Base-by-base conservation (phyloP, 2,888 invertebrate genomes). In the Rhodophaea formosa region DNA sequence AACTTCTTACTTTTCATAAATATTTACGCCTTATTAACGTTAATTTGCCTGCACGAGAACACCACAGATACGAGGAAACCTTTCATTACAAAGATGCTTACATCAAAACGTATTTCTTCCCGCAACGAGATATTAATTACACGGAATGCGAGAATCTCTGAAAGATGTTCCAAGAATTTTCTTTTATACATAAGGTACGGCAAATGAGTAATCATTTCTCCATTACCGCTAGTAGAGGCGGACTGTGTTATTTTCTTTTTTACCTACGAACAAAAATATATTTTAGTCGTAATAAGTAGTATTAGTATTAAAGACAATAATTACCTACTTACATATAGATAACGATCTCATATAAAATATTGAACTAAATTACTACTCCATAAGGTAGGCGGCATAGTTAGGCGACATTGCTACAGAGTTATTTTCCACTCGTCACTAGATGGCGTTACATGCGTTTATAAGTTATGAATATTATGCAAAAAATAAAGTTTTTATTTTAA, bases 141-240 rank as follows among this genome's bases (percentile, higher is more conserved):
- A 42, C 29, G 56, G 14, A 49, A 56, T 30, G 56, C 29, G 43
- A 53, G 56, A 46, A 64, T 56, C 45, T 56, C 58, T 57, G 32
- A 53, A 60, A 59, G 68, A 71, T 64, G 62, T 64, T 65, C 67
- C 69, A 57, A 58, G 61, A 69, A 68, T 76, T 82, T 78, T 71
- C 76, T 66, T 74, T 62, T 66, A 69, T 67, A 66, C 67, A 72
- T 74, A 75, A 79, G 72, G 64, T 65, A 62, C 56, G 63, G 75
- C 69, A 74, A 78, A 79, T 76, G 73, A 75, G 78, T 75, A 74
- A 84, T 84, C 75, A 79, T 82, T 82, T 74, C 64, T 69, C 69
- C 77, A 77, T 82, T 82, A 79, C 66, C 61, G 64, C 60, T 62
- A 64, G 66, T 65, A 63, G 62, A 62, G 63, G 59, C 57, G 64